phyloP scores from a whole-genome alignment of 2,888 invertebrate species.

The Spialia ferax region DNA sequence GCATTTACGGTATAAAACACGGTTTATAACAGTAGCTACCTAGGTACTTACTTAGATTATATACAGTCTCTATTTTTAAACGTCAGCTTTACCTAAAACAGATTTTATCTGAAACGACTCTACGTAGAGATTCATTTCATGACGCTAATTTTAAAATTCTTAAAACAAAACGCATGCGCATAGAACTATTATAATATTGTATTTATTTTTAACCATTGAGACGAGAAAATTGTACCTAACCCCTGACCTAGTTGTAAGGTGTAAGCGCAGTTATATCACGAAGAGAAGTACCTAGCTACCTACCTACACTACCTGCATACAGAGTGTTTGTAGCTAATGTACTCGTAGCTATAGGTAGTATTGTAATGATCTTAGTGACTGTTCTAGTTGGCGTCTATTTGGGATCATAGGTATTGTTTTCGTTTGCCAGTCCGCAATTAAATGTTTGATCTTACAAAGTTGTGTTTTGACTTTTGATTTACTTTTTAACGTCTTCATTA shows the following conservation, averaged over 20 bases:
- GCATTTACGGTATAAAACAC: too few species aligned
- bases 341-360: not conserved
- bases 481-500: not conserved
- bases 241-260: conserved; percentile 16
- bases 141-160: not conserved
- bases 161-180: not conserved
- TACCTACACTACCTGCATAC: too few species aligned
- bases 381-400: conserved; percentile 7
- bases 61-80: too few species aligned
- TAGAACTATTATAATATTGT: not conserved
- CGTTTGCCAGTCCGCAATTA: not conserved
- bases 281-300: not conserved
- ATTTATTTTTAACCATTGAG: conserved; percentile 7
- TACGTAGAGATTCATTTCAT: too few species aligned
- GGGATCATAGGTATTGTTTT: not conserved
- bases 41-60: too few species aligned
- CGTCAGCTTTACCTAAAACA: too few species aligned
- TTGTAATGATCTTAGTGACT: not conserved
- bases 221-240: not conserved
- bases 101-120: too few species aligned
- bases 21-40: too few species aligned
- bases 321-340: not conserved
- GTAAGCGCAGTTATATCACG: conserved; percentile 4
- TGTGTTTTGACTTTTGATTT: not conserved
- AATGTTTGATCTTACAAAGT: not conserved